phyloP scores from a whole-genome alignment of 1,140 invertebrate genomes.

The Zeugodacus cucurbitae region DNA sequence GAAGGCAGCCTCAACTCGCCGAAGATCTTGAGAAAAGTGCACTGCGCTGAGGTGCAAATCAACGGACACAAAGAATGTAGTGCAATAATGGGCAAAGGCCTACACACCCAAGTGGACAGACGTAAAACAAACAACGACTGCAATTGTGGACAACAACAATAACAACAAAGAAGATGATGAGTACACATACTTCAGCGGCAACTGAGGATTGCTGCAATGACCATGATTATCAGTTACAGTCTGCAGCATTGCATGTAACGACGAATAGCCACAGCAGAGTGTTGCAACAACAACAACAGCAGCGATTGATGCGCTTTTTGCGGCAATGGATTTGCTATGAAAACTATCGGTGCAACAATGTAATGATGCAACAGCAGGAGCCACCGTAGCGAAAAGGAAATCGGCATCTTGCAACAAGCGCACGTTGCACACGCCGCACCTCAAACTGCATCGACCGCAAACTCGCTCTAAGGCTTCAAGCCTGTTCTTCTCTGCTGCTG shows the following conservation, averaged over 20 bases:
- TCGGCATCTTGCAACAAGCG: neutral
- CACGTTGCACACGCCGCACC: neutral
- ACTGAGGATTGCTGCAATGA: neutral
- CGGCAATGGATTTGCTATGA: neutral
- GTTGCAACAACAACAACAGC: neutral
- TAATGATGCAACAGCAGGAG: neutral
- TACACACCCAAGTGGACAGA: neutral
- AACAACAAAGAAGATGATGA: neutral
- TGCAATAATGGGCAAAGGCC: neutral
- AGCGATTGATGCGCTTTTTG: neutral
- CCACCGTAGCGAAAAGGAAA: neutral
- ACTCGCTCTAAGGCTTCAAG: neutral
- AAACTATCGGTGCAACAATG: neutral
- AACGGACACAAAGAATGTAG: neutral
- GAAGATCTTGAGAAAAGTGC: neutral
- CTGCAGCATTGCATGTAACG: neutral
- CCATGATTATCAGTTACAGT: neutral
- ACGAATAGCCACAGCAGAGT: neutral
- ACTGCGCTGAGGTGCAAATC: neutral
- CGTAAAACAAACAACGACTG: neutral
- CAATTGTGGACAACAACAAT: neutral
- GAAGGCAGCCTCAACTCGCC: neutral
- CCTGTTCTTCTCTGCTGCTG: neutral
- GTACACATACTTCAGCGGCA: neutral
- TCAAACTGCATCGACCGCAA: neutral